Base-by-base conservation (phyloP, 1,140 invertebrate genomes). In the Drosophila pseudoananassae region DNA sequence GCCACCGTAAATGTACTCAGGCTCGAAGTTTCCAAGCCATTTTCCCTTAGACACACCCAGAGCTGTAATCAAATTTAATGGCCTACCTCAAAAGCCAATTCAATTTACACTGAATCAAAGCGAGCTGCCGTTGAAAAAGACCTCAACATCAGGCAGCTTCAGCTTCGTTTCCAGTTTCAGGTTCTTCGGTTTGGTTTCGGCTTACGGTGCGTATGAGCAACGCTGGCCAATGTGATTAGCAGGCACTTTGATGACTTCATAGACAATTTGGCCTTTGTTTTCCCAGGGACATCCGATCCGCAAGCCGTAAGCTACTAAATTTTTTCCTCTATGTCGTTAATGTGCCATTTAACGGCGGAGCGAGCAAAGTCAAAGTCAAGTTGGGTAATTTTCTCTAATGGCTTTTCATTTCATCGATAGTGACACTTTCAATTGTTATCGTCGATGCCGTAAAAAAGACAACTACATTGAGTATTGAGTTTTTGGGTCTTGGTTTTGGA, bases 371-470 rank as follows among this genome's bases (percentile, higher is more conserved):
- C 82, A 78, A 87, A 78, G 83, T 87, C 82, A 78, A 85, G 74
- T 78, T 73, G 74, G 76, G 83, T 88, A 88, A 88, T 88, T 88
- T 88, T 60, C 83, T 82, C 81, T 88, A 88, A 88, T 88, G 83
- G 83, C 78, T 88, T 88, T 88, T 88, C 82, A 76, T 87, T 88
- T 72, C 74, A 82, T 87, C 82, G 82, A 87, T 87, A 87, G 82
- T 87, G 82, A 83, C 83, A 88, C 83, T 83, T 88, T 88, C 83
- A 73, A 81, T 88, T 87, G 83, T 87, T 87, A 88, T 88, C 83
- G 68, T 56, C 4, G 66, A 81, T 58, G 66, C 71, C 83, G 72
- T 88, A 88, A 87, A 88, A 82, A 88, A 78, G 71, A 88, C 76
- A 78, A 78, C 78, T 52, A 78, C 57, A 68, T 29, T 57, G 55